phyloP scores from a whole-genome alignment of 2,797 vertebrate genomes.

The Aselliscus stoliczkanus region DNA sequence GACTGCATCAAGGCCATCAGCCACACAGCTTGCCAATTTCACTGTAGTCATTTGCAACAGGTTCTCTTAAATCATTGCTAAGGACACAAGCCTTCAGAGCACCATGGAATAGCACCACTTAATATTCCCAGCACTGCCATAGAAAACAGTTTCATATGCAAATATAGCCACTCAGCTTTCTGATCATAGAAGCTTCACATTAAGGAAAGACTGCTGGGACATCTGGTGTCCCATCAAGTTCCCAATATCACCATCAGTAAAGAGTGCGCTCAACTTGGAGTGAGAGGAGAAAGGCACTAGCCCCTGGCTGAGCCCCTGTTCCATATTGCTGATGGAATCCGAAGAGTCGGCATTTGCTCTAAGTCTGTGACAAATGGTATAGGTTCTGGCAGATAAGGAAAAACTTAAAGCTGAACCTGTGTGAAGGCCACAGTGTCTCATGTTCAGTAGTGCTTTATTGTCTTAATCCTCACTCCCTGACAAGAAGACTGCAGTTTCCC shows the following conservation, averaged over 20 bases:
- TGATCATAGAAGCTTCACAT: slow-evolving; percentile 59
- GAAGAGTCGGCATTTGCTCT: slow-evolving; percentile 16
- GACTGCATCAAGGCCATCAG: slow-evolving; percentile 42
- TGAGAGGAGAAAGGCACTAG: slow-evolving; percentile 14
- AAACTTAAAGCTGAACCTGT: slow-evolving; percentile 22
- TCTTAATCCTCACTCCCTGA: background rate
- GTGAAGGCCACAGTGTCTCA: background rate
- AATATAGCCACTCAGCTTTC: slow-evolving; percentile 70
- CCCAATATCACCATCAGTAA: slow-evolving; percentile 66
- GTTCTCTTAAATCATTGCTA: slow-evolving; percentile 73
- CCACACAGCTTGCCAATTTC: slow-evolving; percentile 63
- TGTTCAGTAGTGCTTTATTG: background rate
- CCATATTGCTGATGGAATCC: background rate
- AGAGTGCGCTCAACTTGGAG: slow-evolving; percentile 26
- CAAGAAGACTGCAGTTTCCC: background rate
- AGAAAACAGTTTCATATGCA: slow-evolving; percentile 73
- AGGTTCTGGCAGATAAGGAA: background rate
- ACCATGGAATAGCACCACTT: slow-evolving; percentile 50
- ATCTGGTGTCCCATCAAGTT: slow-evolving; percentile 71
- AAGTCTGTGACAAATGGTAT: slow-evolving; percentile 15
- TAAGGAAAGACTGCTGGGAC: slow-evolving; percentile 66
- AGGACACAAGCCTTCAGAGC: slow-evolving; percentile 57
- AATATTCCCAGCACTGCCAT: slow-evolving; percentile 65
- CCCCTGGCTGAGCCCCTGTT: background rate
- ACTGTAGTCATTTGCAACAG: slow-evolving; percentile 54